Base-by-base conservation (phyloP, 2,888 invertebrate species). In the Merodon equestris region DNA sequence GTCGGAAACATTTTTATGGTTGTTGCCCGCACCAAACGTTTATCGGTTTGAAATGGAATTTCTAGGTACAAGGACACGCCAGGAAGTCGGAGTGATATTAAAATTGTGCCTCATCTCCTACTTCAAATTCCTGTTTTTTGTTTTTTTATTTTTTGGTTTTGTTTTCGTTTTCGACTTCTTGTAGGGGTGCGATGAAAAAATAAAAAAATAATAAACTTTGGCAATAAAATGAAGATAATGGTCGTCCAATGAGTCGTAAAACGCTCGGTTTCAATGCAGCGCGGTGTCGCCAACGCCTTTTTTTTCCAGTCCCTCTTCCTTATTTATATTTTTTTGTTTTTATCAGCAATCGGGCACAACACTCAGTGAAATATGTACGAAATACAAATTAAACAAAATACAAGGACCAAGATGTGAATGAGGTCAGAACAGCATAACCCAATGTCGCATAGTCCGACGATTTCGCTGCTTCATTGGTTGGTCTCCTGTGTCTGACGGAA, bases 171-270 rank as follows among this genome's bases (percentile, higher is more conserved):
- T 27, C 27, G 7, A 2, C 27, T 27, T 58, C 70, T 75, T 64
- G 38, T 45, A 51, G 63, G 58, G 74, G 73, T 63, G 73, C 57
- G 63, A 74, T 79, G 64, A 47, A 58, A 64, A 72, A 54, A 68
- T 60, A 38, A 36, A 36, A 36, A 48, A 64, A 74, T 79, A 79
- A 79, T 79, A 79, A 79, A 74, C 74, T 79, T 79, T 74, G 57
- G 68, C 74, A 79, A 79, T 79, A 79, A 79, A 79, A 79, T 47
- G 74, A 73, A 79, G 74, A 79, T 79, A 79, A 79, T 79, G 74
- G 79, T 68, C 79, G 79, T 68, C 74, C 79, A 79, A 79, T 74
- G 79, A 74, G 79, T 79, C 79, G 74, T 79, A 74, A 79, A 79
- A 68, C 68, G 68, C 68, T 79, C 54, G 58, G 64, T 63, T 74